Percentiles rank a stretch among this genome's conserved stretches.
Evolutionary conservation across 2,888 invertebrate genomes (phyloP).

Genomic region (Mythimna loreyi): DNA sequence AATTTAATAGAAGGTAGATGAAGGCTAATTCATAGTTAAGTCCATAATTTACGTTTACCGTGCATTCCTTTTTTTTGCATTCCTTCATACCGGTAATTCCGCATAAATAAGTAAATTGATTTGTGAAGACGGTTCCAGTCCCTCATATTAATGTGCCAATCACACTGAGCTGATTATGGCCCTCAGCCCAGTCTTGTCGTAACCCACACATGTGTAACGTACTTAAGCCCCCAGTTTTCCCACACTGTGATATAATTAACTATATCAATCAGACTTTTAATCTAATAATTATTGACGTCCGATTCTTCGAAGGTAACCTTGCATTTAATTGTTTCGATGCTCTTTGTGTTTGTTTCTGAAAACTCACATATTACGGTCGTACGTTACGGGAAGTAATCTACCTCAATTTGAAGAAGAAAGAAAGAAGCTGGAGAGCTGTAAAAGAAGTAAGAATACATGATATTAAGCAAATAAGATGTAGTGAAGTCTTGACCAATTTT

Average conservation of each 20-base stretch:
- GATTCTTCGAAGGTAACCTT: slow-evolving; percentile 45
- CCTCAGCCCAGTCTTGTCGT: slow-evolving; percentile 34
- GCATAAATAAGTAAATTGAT: slow-evolving; percentile 39
- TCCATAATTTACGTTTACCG: slow-evolving; percentile 18
- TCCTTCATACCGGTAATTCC: slow-evolving; percentile 4
- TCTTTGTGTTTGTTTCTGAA: slow-evolving; percentile 44
- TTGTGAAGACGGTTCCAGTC: slow-evolving; percentile 26
- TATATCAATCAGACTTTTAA: slow-evolving; percentile 39
- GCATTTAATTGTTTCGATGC: slow-evolving; percentile 22
- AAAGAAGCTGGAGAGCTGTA: slow-evolving; percentile 3
- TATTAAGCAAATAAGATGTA: background rate
- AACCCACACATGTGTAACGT: slow-evolving; percentile 53
- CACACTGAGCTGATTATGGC: slow-evolving; percentile 48
- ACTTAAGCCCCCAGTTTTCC: slow-evolving; percentile 51
- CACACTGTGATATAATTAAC: slow-evolving; percentile 55
- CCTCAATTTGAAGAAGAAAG: slow-evolving; percentile 24
- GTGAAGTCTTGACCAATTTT: background rate
- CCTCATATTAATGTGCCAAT: slow-evolving; percentile 56
- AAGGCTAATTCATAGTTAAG: background rate
- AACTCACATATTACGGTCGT: slow-evolving; percentile 11
- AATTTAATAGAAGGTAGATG: background rate
- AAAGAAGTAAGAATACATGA: background rate
- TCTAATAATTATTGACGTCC: slow-evolving; percentile 42
- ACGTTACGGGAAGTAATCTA: slow-evolving; percentile 25
- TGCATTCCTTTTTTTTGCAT: slow-evolving; percentile 26